Evolutionary conservation across 2,113 vertebrate species (phyloP), one percentile per base, ranked within the genome.

Genomic region (Colinus virginianus): DNA sequence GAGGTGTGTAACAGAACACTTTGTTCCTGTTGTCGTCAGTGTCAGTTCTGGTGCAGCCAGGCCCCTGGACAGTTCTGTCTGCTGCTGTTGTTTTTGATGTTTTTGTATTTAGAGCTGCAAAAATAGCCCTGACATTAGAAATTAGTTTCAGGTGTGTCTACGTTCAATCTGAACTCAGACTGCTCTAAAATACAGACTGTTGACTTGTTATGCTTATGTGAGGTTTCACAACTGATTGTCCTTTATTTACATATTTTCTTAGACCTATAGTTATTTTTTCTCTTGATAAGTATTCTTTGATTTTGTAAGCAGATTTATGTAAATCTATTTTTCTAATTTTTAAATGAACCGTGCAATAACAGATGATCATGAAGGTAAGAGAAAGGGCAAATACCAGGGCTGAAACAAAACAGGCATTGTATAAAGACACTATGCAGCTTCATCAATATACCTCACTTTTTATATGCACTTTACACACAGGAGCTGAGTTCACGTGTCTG

Each of bases 381-480:
- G n/a, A 75, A 87, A 43, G 6, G 8, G 49, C 71, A 86, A 80
- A 26, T 42, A 55, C 36, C 0, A 2, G 45, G 66, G 67, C 56
- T 74, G 74, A 79, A 87, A 11, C 23, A 75, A 66, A 74, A 64
- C 19, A 85, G 32, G 28, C 40, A 30, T 12, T 80, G 18, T 30
- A 20, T 67, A 21, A 87, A 82, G 56, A 40, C 91, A 70, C 68
- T 90, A 38, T 64, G 78, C 68, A 80, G 43, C 28, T 40, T 87
- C 43, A 42, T 19, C 64, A 28, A 64, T 32, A 90, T 95, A 96
- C 94, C 93, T 96, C 95, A 94, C n/a, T 75, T 85, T 78, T 75
- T 40, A 84, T n/a, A 86, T 71, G 93, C 95, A 96, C 93, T 94
- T 95, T 95, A 95, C 63, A 94, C 9, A 15, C 26, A 85, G 89